Base-by-base conservation (phyloP, 1,140 invertebrate genomes). In the Cheumatopsyche charites region DNA sequence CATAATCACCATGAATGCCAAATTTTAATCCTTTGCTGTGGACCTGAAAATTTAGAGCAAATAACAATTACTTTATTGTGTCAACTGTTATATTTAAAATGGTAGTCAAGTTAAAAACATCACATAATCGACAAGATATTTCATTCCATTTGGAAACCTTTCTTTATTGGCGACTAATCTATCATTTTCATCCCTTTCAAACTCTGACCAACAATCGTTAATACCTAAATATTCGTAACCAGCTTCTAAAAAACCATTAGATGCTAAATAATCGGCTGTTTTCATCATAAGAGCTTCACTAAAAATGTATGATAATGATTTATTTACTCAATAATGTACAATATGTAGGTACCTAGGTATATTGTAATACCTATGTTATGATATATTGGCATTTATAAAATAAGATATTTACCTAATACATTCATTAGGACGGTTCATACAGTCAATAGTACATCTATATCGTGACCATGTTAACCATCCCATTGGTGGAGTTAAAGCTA, bases 1-100 rank as follows among this genome's bases (percentile, higher is more conserved):
- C 95, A 83, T 90, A 94, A 79, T 96, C 94, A 79, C 92, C 90
- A 81, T 97, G 97, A 76, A 96, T 90, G 0, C 93, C 94, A 78
- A 97, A 91, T 81, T 95, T 95, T 12, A 97, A 80, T 0, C 92
- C 92, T 80, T 87, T 88, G 5, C 80, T 78, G 77, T 96, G 94
- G 9, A 58, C 23, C 55, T 58, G 7, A 25, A 47, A n/a, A 6
- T 42, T 19, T 19, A 5, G 11, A 52, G 23, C 23, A n/a, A n/a
- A n/a, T n/a, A n/a, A n/a, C n/a, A n/a, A n/a, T n/a, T n/a, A n/a
- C 9, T 36, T 36, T 9, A 4, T 4, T 36, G 3, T 9, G 3
- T 36, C 3, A 4, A 36, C 29, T 36, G n/a, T 36, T 4, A 36
- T 9, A 36, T 4, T 36, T 36, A 36, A 36, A 4, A 4, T 4